phyloP scores from a whole-genome alignment of 1,140 invertebrate genomes.

The Caenorhabditis inopinata region DNA sequence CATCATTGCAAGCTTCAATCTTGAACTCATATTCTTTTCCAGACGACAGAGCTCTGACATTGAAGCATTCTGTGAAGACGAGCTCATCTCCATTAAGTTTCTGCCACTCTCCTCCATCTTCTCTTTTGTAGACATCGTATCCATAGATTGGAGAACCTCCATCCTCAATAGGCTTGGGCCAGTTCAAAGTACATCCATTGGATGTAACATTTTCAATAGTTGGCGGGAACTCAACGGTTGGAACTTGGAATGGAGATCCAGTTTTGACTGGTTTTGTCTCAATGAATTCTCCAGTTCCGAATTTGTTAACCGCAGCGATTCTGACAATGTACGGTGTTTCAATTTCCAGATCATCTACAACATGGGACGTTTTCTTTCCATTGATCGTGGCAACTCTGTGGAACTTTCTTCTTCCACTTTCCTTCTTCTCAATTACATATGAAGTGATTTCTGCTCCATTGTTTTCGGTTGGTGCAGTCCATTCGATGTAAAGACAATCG shows the following conservation, averaged over 20 bases:
- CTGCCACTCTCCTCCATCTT: constrained; percentile 72
- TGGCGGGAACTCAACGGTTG: constrained; percentile 51
- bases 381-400: constrained; percentile 54
- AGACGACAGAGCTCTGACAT: constrained; percentile 80
- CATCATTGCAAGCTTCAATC: constrained; percentile 86
- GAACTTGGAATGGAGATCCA: constrained; percentile 57
- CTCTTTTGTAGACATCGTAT: constrained; percentile 92
- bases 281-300: constrained; percentile 58
- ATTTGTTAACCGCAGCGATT: constrained; percentile 63
- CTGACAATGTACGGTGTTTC: constrained; percentile 60
- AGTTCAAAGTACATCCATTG: constrained; percentile 80
- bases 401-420: constrained; percentile 77
- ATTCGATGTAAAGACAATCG: constrained; percentile 93
- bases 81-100: constrained; percentile 76
- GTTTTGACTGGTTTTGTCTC: constrained; percentile 49
- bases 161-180: constrained; percentile 87
- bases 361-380: constrained; percentile 46
- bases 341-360: constrained; percentile 60
- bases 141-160: constrained; percentile 91
- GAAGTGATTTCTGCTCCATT: constrained; percentile 90
- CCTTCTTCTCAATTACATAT: constrained; percentile 87
- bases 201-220: constrained; percentile 41
- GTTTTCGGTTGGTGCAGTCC: constrained; percentile 85
- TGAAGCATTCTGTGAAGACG: constrained; percentile 85
- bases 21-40: constrained; percentile 93